Evolutionary conservation across 2,797 vertebrate genomes (phyloP).

Genomic region (Brachyalestes nurse): DNA sequence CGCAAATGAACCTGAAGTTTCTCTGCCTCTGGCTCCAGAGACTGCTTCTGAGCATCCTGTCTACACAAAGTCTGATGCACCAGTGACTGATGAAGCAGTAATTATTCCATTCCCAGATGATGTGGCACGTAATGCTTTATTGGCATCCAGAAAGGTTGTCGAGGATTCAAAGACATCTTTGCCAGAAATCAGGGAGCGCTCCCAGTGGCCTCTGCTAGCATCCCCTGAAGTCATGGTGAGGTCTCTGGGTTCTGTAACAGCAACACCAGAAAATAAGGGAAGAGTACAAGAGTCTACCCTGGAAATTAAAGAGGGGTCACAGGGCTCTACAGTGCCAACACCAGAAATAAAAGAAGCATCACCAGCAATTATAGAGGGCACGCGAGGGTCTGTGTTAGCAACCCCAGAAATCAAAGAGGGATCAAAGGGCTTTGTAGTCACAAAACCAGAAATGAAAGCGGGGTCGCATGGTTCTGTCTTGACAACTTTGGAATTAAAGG

Average conservation of each 20-base stretch:
- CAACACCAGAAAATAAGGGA: neutral
- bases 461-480: too few relatives aligned
- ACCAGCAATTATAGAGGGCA: neutral
- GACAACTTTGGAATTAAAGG: too few relatives aligned
- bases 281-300: neutral
- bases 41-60: neutral
- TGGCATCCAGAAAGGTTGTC: neutral
- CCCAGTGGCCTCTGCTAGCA: neutral
- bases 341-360: neutral
- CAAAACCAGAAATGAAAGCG: too few relatives aligned
- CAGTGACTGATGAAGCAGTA: neutral
- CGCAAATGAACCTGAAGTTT: neutral
- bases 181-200: neutral
- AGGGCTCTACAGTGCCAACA: neutral
- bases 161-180: conserved; percentile 9
- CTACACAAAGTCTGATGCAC: conserved; percentile 4
- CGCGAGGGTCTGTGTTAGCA: neutral
- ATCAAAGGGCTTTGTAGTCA: too few relatives aligned
- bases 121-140: neutral
- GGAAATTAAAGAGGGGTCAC: neutral
- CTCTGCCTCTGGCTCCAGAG: neutral
- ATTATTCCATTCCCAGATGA: neutral
- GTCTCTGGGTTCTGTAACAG: neutral
- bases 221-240: neutral
- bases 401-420: neutral